Conservation (phyloP, 2,797 vertebrate species). For the Phoxinus dragarum region DNA sequence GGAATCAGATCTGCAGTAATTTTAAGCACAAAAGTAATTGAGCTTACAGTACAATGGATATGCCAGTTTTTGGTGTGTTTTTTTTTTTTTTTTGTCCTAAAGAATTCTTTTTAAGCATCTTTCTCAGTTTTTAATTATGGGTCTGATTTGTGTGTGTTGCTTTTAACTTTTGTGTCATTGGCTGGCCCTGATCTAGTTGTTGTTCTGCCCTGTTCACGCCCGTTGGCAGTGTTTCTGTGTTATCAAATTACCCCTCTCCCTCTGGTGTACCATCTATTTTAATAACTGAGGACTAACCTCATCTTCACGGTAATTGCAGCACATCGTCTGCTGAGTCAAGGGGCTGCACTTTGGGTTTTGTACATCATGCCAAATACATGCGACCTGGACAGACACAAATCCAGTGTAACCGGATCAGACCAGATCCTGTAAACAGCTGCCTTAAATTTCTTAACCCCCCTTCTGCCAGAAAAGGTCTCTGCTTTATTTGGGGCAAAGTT, state of each 20-base stretch:
- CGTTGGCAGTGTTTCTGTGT: slow-evolving; percentile 29
- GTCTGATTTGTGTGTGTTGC: slow-evolving; percentile 15
- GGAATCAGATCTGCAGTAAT: neutral
- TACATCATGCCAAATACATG: slow-evolving; percentile 37
- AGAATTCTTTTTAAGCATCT: neutral
- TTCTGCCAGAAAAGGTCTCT: slow-evolving; percentile 51
- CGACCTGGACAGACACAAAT: slow-evolving; percentile 48
- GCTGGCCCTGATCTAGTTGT: slow-evolving; percentile 40
- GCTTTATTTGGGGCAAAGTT: slow-evolving; percentile 53
- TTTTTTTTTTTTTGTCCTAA: neutral
- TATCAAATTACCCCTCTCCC: slow-evolving; percentile 54
- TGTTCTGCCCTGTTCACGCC: slow-evolving; percentile 42
- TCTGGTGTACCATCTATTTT: slow-evolving; percentile 56
- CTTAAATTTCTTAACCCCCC: slow-evolving; percentile 48
- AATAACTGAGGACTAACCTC: slow-evolving; percentile 51
- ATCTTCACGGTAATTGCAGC: slow-evolving; percentile 52
- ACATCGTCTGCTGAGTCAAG: slow-evolving; percentile 60
- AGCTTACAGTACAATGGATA: neutral
- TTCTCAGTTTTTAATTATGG: neutral
- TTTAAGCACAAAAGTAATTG: neutral
- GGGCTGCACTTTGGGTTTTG: slow-evolving; percentile 51
- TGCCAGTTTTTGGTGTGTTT: no score
- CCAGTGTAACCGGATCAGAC: slow-evolving; percentile 58
- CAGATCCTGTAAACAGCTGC: slow-evolving; percentile 60
- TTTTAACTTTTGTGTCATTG: slow-evolving; percentile 30